Evolutionary conservation across 2,113 vertebrate genomes (phyloP), one percentile per base, ranked within the genome.

Genomic region (Urocitellus parryii): DNA sequence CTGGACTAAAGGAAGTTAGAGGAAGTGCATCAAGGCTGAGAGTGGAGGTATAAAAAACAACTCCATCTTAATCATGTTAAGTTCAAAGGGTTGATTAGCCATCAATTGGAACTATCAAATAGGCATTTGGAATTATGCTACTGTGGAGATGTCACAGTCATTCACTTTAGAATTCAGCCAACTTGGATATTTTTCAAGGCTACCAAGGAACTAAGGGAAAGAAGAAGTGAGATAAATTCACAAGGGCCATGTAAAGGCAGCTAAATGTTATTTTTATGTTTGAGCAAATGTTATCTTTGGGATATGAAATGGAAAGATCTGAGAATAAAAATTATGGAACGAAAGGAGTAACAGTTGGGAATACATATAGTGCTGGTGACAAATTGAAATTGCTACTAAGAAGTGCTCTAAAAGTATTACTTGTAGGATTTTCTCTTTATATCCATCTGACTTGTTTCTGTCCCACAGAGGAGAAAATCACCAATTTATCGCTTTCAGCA

Each of bases 201-300:
- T 96, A 93, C 96, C 73, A 27, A 85, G 91, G 79, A 95, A 91
- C 81, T 83, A 89, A 91, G 63, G 96, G 82, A 95, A 97, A 91
- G 20, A 94, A 95, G 93, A 95, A 94, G 76, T 81, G 76, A 94
- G 91, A 96, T 92, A 95, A 97, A 98, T 96, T 97, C 73, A 17
- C 89, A 94, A 82, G 89, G 92, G 91, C 82, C 86, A 94, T 79
- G 79, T 95, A 97, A 95, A 96, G 91, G 89, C 91, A 98, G 91
- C 91, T 97, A 98, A 97, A 94, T 95, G 95, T 91, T 97, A 96
- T 96, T 97, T 96, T 98, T 97, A 97, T 96, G 93, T 96, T 87
- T 96, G 63, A 98, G 91, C 86, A 97, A 98, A 98, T 97, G 96
- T 94, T 97, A 95, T 98, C 97, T 97, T 96, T 96, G 97, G 97